Percentiles rank a stretch among this genome's conserved stretches.
phyloP scores from a whole-genome alignment of 64 coral and sea anemone species.

The Exaiptasia diaphana region DNA sequence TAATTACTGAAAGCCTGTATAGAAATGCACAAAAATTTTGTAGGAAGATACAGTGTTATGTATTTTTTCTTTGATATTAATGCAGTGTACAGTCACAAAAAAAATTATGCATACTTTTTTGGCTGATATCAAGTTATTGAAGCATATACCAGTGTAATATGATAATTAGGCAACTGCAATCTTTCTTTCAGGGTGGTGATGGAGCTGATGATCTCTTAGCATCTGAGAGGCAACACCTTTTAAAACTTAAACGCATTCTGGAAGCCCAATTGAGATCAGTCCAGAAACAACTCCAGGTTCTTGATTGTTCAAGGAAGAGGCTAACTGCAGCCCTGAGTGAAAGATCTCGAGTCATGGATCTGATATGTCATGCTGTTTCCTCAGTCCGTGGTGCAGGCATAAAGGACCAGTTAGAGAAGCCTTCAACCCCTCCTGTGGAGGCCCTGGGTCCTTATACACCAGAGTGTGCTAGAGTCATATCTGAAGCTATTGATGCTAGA shows the following conservation, averaged over 20 bases:
- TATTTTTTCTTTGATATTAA: no score
- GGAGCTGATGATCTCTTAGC: conserved; percentile 90
- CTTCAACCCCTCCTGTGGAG: conserved; percentile 72
- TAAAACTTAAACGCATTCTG: conserved; percentile 82
- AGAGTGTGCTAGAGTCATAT: conserved; percentile 84
- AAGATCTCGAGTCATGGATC: conserved; percentile 79
- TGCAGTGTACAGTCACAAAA: no score
- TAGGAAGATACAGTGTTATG: no score
- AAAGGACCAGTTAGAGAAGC: conserved; percentile 88
- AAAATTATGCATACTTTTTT: no score
- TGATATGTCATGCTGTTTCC: conserved; percentile 91
- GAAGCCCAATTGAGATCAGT: conserved; percentile 87
- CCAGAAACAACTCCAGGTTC: conserved; percentile 92
- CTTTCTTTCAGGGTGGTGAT: conserved; percentile 65
- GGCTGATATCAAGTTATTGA: no score
- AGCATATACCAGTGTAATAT: no score
- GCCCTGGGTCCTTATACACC: conserved; percentile 97
- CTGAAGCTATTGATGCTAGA: conserved; percentile 71
- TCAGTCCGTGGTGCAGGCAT: conserved; percentile 77
- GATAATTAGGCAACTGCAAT: no score
- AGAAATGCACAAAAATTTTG: no score
- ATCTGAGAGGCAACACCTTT: conserved; percentile 69
- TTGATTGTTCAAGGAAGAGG: conserved; percentile 85
- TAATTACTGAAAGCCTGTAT: no score
- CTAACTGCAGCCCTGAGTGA: conserved; percentile 70